These are phyloP conservation scores for Spea multiplicata DNA, from an alignment of 2,113 vertebrate genomes.

Conservation along the genomic window DNA sequence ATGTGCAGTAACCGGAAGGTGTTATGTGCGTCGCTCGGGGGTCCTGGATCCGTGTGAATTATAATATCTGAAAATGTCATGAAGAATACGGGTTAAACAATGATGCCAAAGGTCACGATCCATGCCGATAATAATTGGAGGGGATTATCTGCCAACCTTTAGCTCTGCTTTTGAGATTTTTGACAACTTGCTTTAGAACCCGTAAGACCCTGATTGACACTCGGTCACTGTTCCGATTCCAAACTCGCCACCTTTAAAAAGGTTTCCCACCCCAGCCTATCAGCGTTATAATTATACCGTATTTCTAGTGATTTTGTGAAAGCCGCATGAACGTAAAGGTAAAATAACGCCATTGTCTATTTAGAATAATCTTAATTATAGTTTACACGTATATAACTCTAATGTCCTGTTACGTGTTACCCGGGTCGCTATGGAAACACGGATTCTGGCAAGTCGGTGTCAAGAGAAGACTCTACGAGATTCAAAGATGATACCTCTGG, in stretches of 20 bases:
- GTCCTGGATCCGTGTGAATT: no score
- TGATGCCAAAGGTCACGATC: no score
- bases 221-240: neutral
- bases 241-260: neutral
- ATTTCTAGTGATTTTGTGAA: neutral
- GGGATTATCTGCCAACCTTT: slow-evolving; percentile 27
- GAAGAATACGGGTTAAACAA: no score
- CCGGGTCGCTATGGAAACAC: slow-evolving; percentile 14
- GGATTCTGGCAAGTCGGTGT: neutral
- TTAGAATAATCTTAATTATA: slow-evolving; percentile 17
- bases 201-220: neutral
- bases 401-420: slow-evolving; percentile 8
- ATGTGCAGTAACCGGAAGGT: no score
- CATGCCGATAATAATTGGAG: neutral
- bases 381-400: slow-evolving; percentile 5
- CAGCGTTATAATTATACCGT: neutral
- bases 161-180: neutral
- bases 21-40: no score
- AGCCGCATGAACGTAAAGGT: neutral
- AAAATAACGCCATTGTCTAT: neutral
- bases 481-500: slow-evolving; percentile 2
- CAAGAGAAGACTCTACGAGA: neutral
- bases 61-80: no score
- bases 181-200: slow-evolving; percentile 28
- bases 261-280: neutral